Base-by-base conservation (phyloP, 2,797 vertebrate genomes). In the Poecilia picta region DNA sequence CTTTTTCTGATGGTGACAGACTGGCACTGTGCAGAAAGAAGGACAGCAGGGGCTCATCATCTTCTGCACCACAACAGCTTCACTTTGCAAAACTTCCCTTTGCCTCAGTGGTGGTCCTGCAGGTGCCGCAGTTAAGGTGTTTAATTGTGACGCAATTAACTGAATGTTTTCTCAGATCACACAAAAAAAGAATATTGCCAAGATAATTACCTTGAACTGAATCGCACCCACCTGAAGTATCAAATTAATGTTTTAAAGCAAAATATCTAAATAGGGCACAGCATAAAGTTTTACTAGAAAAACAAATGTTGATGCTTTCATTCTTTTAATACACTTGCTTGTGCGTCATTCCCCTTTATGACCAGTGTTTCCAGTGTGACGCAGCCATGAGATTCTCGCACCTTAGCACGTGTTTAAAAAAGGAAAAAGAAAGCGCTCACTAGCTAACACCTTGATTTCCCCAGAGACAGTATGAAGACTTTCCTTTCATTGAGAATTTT, bases 11-110 rank as follows among this genome's bases (percentile, higher is more conserved):
- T 16, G 6, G 16, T 1, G 36, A 64, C 15, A 64, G 16, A 36
- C 31, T 36, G 11, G 31, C 31, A 20, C 18, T 5, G 31, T 64
- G 59, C 59, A 64, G 31, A 64, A 20, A 64, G 59, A 7, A 64
- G 59, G 59, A 36, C 59, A 64, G 59, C 59, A 64, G 31, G 59
- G 16, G 59, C 59, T 64, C 59, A 64, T 64, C n/a, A 18, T 64
- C 16, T 28, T 75, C 74, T 36, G 28, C 15, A 28, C 28, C 41
- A 16, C 15, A 49, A 8, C 51, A 55, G 1, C 7, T 20, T 46
- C 16, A 10, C 39, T 59, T 43, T n/a, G 53, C 43, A 59, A 28
- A 28, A 28, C n/a, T 46, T 62, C 57, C n/a, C 25, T n/a, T 64
- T 33, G 15, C n/a, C 41, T 47, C 41, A 46, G 59, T 46, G 41